phyloP scores from a whole-genome alignment of 2,888 invertebrate species.

The Ormyrus thymus region DNA sequence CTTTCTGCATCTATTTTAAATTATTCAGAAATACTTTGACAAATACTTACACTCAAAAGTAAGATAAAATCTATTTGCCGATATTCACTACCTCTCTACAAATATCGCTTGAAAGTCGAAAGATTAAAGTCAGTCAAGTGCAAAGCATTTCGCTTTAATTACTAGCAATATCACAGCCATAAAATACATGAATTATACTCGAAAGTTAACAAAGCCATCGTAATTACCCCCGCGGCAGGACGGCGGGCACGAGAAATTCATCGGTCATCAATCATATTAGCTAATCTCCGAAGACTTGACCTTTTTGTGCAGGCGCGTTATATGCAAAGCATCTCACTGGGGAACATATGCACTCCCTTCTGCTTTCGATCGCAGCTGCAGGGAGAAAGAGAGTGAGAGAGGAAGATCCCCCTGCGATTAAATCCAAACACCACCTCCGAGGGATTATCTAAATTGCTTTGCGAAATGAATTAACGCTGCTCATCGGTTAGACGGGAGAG shows the following conservation, averaged over 20 bases:
- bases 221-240: conserved; percentile 33
- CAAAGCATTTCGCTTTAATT: conserved; percentile 45
- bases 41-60: too few species aligned
- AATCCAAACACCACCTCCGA: conserved; percentile 68
- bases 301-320: conserved; percentile 29
- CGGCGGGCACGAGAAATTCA: conserved; percentile 9
- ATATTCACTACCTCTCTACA: too few species aligned
- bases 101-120: too few species aligned
- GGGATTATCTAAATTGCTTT: conserved; percentile 72
- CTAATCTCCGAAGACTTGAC: conserved; percentile 50
- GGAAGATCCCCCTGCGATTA: conserved; percentile 64
- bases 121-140: not conserved
- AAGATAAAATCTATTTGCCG: not conserved
- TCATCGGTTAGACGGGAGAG: conserved; percentile 59
- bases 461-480: conserved; percentile 72
- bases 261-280: conserved; percentile 53
- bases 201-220: conserved; percentile 44
- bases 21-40: too few species aligned
- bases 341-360: conserved; percentile 56
- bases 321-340: conserved; percentile 44
- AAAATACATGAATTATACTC: conserved; percentile 36
- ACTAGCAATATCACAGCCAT: conserved; percentile 22
- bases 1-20: too few species aligned
- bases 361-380: conserved; percentile 61
- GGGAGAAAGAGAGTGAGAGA: conserved; percentile 49